phyloP scores from a whole-genome alignment of 2,888 invertebrate species.

The Hetaerina titia region DNA sequence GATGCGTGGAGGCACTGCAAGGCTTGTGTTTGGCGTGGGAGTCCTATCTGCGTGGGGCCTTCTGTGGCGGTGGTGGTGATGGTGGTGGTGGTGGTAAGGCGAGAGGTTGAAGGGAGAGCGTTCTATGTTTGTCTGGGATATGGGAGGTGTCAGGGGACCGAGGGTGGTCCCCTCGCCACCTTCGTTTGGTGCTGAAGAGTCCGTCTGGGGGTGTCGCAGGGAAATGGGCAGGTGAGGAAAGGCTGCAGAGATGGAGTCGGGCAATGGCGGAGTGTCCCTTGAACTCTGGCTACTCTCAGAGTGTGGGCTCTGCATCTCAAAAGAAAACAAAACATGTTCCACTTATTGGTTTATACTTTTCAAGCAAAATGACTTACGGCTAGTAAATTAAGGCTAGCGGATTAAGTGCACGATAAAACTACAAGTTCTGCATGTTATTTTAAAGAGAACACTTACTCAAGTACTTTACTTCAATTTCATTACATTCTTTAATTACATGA shows the following conservation, averaged over 20 bases:
- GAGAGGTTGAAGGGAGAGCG: conserved; percentile 74
- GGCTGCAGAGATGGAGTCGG: conserved; percentile 71
- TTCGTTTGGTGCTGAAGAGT: conserved; percentile 74
- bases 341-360: not conserved
- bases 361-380: not conserved
- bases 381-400: not conserved
- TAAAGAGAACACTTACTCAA: too few relatives aligned
- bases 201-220: conserved; percentile 74
- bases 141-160: conserved; percentile 75
- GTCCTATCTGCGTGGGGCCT: conserved; percentile 33
- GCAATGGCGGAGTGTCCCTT: conserved; percentile 64
- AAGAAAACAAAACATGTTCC: conserved; percentile 8
- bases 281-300: conserved; percentile 77
- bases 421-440: not conserved
- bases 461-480: too few relatives aligned
- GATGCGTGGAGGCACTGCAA: conserved; percentile 35
- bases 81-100: conserved; percentile 41
- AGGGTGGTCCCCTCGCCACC: conserved; percentile 78
- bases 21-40: conserved; percentile 36
- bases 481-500: too few relatives aligned
- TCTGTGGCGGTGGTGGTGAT: conserved; percentile 45
- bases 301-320: conserved; percentile 68
- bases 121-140: conserved; percentile 75
- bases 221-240: conserved; percentile 75
- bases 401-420: not conserved